Conservation (phyloP, 2,113 vertebrate species). For the Pollimyrus isidori region DNA sequence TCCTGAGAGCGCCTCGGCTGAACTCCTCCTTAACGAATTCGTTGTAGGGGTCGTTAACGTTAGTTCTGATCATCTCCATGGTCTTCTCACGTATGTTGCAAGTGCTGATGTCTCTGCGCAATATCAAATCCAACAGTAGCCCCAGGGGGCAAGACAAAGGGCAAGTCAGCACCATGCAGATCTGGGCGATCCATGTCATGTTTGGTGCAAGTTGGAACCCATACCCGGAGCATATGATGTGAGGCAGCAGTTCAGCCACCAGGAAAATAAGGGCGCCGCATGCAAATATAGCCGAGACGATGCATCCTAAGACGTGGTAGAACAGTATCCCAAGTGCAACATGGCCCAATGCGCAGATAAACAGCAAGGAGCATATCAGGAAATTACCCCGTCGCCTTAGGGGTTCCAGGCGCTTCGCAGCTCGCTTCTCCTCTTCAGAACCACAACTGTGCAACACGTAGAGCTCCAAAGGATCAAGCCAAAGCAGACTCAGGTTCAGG, state of each 20-base stretch:
- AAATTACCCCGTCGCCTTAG: slow-evolving; percentile 72
- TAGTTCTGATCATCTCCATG: slow-evolving; percentile 76
- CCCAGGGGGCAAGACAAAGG: slow-evolving; percentile 74
- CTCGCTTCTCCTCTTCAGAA: slow-evolving; percentile 70
- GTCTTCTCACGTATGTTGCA: slow-evolving; percentile 66
- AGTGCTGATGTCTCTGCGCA: slow-evolving; percentile 64
- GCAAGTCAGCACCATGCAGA: slow-evolving; percentile 71
- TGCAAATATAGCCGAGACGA: slow-evolving; percentile 61
- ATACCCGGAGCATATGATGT: slow-evolving; percentile 71
- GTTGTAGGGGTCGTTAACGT: slow-evolving; percentile 72
- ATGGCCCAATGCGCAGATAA: slow-evolving; percentile 68
- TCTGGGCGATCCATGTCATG: slow-evolving; percentile 70
- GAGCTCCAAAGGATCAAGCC: slow-evolving; percentile 73
- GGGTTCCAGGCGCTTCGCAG: slow-evolving; percentile 71
- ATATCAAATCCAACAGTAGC: slow-evolving; percentile 67
- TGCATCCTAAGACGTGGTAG: slow-evolving; percentile 58
- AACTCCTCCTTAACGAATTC: slow-evolving; percentile 82
- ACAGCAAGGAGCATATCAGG: slow-evolving; percentile 69
- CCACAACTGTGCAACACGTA: slow-evolving; percentile 78
- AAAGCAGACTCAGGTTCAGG: slow-evolving; percentile 70
- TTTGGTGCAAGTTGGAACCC: slow-evolving; percentile 70
- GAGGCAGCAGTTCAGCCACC: slow-evolving; percentile 71
- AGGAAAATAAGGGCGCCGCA: slow-evolving; percentile 69
- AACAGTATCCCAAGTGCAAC: slow-evolving; percentile 69
- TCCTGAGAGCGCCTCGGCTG: slow-evolving; percentile 72